Conservation (phyloP, 1,140 invertebrate genomes). For the Lepidurus apus region DNA sequence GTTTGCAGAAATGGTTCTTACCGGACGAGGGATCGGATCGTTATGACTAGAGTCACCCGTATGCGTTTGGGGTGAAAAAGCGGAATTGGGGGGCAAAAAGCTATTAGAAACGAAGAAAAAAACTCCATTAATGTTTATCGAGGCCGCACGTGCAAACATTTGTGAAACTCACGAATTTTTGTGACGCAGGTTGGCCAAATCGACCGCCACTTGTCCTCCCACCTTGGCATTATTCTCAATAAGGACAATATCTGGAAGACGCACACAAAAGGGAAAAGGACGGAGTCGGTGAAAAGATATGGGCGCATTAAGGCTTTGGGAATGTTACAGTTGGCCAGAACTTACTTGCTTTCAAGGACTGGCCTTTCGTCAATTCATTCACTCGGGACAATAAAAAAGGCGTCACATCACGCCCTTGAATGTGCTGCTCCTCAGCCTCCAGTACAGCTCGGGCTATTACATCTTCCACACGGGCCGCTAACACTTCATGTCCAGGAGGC, state of each 20-base stretch:
- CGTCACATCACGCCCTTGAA: slow-evolving; percentile 82
- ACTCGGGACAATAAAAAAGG: slow-evolving; percentile 80
- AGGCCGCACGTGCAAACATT: neutral
- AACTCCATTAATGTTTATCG: neutral
- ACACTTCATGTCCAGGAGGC: slow-evolving; percentile 47
- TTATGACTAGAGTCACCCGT: neutral
- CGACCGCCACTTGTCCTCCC: slow-evolving; percentile 73
- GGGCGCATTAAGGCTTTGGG: too few species aligned
- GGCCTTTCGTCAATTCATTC: slow-evolving; percentile 67
- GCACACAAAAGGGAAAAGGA: slow-evolving; percentile 32
- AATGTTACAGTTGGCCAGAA: neutral
- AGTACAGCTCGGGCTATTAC: slow-evolving; percentile 68
- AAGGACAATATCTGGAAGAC: slow-evolving; percentile 69
- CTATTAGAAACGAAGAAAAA: neutral
- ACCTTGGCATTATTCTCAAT: slow-evolving; percentile 87
- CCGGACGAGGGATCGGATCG: neutral
- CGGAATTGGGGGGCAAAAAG: neutral
- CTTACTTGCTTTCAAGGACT: slow-evolving; percentile 71
- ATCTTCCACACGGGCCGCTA: slow-evolving; percentile 48
- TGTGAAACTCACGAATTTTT: slow-evolving; percentile 1
- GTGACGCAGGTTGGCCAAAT: slow-evolving; percentile 47
- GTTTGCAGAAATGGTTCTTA: neutral
- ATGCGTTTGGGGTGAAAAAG: neutral
- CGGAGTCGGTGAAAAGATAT: neutral
- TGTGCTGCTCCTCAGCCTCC: slow-evolving; percentile 55